Evolutionary conservation across 2,113 vertebrate genomes (phyloP), one percentile per base, ranked within the genome.

Genomic region (Cynoglossus semilaevis): DNA sequence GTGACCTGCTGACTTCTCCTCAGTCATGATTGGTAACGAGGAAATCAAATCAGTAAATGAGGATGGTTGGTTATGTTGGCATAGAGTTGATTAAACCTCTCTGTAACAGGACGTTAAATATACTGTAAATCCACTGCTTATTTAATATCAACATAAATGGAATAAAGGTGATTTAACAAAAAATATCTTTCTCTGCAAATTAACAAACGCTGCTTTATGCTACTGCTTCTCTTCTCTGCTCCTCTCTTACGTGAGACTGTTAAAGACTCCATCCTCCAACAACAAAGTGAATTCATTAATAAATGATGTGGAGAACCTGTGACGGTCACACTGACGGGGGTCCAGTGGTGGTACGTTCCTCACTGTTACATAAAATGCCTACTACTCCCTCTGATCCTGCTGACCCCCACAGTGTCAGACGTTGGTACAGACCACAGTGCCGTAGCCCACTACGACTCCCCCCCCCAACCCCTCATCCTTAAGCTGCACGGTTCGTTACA

Each of bases 341-440:
- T 42, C 54, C 72, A 14, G 38, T 59, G 55, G 65, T 72, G 73
- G 57, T 74, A 71, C 19, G 19, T 54, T 76, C 68, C 63, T 64
- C 7, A 37, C 52, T 17, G 45, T 74, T 74, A 81, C 66, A 57
- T 80, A 82, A 83, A 80, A 67, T 41, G 40, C 56, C 17, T 14
- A n/a, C 2, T 36, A n/a, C 17, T 22, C 35, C 42, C 63, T 43
- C 63, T 77, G 67, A 76, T 80, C 68, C 51, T 58, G 16, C 49
- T 72, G 54, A 79, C 79, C 79, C 82, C 76, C 66, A 44, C 11
- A 7, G n/a, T 62, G 51, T 80, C 61, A 71, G 61, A 63, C 86
- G 44, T 88, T 90, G 87, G 89, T 89, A 88, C 84, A 79, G 78
- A 75, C 89, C 87, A 86, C 67, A 67, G 42, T 75, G 69, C 78